These are phyloP conservation scores for Heliocidaris tuberculata DNA, from an alignment of 35 echinoderm and acorn worm species.

Conservation along the genomic window DNA sequence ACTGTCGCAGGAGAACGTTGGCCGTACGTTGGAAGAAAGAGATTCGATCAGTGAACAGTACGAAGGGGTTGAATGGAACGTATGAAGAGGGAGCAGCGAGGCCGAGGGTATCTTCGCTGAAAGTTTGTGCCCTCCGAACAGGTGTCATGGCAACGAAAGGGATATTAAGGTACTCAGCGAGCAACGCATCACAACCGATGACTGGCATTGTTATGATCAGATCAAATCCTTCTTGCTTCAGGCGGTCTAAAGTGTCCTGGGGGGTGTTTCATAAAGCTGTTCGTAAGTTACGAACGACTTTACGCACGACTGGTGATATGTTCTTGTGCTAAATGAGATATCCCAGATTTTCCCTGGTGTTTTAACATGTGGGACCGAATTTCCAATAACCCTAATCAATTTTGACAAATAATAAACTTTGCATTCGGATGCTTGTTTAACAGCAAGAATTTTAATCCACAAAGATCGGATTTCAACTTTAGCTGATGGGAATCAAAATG, in stretches of 20 bases:
- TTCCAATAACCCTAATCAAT: too few species aligned
- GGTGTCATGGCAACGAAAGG: neutral
- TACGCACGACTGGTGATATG: too few species aligned
- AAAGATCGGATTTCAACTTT: too few species aligned
- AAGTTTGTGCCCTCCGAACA: neutral
- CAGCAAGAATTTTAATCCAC: too few species aligned
- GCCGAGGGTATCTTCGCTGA: neutral
- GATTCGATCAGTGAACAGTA: neutral
- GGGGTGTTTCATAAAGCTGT: too few species aligned
- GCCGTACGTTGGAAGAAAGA: neutral
- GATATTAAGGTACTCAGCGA: neutral
- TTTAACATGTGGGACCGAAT: too few species aligned
- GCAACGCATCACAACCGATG: neutral
- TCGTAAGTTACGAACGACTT: too few species aligned
- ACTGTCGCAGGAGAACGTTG: neutral
- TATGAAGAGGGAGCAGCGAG: neutral
- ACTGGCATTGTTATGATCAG: neutral
- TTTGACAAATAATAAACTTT: too few species aligned
- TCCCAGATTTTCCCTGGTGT: too few species aligned
- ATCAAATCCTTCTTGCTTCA: neutral
- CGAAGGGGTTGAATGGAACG: neutral
- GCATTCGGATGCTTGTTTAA: too few species aligned
- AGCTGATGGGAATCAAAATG: too few species aligned
- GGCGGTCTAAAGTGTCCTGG: neutral
- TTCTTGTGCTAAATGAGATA: too few species aligned